Evolutionary conservation across 2,888 invertebrate species (phyloP), one percentile per base, ranked within the genome.

Genomic region (Temnothorax ravouxi): DNA sequence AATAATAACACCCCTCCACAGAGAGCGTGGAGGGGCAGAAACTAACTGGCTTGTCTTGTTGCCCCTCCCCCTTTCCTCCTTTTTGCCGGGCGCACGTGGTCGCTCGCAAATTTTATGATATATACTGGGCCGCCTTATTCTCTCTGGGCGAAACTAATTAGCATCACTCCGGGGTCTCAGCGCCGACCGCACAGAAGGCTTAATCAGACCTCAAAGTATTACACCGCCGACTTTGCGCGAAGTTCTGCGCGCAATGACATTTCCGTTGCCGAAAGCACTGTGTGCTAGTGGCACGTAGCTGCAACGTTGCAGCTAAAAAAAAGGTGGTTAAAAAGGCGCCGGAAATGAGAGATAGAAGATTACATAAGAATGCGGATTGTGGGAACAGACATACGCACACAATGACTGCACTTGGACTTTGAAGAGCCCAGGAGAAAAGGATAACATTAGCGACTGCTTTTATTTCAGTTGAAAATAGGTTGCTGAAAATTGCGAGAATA

Each of bases 161-260:
- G 87, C 90, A 90, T 90, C 86, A 74, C 87, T 86, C 84, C 61
- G 67, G 74, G 54, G 82, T 83, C 62, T 67, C 72, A 44, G 71
- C 61, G 34, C 52, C 56, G 71, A 66, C 80, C 85, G 38, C 38
- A 77, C 83, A 87, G 87, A 87, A 86, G 86, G 88, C 87, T 89
- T 90, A 89, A 89, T 89, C 89, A 89, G 90, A 89, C 88, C 87
- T 89, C 90, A 89, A 90, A 90, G 89, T 88, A 88, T 86, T 84
- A 69, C 81, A 71, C 41, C 41, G 71, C 54, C 81, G 82, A 84
- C 77, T 64, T 69, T 74, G 88, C 62, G 52, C 41, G 52, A 77
- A 15, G 76, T 34, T 47, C 18, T n/a, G 59, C 25, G 72, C 8
- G 34, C n/a, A 71, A 59, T 29, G 18, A 21, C 18, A 56, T 79